phyloP scores from a whole-genome alignment of 2,113 vertebrate genomes.

The Bos indicus region DNA sequence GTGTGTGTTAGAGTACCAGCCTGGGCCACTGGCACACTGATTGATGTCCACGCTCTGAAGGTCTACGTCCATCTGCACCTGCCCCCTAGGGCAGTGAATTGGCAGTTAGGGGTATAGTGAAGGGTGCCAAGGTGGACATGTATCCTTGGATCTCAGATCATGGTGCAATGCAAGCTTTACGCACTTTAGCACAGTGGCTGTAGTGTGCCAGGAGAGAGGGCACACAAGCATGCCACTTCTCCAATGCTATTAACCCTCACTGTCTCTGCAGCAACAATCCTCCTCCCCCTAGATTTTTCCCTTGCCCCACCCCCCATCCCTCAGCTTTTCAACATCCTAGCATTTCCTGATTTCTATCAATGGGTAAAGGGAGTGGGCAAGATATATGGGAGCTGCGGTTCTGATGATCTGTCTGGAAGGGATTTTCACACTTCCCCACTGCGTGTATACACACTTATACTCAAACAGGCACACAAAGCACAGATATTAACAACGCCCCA shows the following conservation, averaged over 20 bases:
- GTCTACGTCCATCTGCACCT: constrained; percentile 91
- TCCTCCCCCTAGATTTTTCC: no score
- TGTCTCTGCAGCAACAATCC: neutral
- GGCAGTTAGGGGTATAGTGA: neutral
- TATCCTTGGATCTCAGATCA: neutral
- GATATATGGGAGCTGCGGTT: neutral
- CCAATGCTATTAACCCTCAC: neutral
- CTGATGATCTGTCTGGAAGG: neutral
- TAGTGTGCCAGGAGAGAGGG: neutral
- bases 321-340: neutral
- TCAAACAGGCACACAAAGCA: neutral
- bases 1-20: constrained; percentile 94
- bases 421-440: neutral
- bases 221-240: neutral
- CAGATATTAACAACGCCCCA: neutral
- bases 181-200: neutral
- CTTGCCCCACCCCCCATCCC: neutral
- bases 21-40: constrained; percentile 86
- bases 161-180: neutral
- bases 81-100: constrained; percentile 83
- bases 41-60: constrained; percentile 89
- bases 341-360: neutral
- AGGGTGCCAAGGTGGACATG: neutral
- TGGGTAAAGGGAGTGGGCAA: neutral
- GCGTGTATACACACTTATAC: neutral